Evolutionary conservation across 2,797 vertebrate genomes (phyloP), one percentile per base, ranked within the genome.

Genomic region (Danio choprae): DNA sequence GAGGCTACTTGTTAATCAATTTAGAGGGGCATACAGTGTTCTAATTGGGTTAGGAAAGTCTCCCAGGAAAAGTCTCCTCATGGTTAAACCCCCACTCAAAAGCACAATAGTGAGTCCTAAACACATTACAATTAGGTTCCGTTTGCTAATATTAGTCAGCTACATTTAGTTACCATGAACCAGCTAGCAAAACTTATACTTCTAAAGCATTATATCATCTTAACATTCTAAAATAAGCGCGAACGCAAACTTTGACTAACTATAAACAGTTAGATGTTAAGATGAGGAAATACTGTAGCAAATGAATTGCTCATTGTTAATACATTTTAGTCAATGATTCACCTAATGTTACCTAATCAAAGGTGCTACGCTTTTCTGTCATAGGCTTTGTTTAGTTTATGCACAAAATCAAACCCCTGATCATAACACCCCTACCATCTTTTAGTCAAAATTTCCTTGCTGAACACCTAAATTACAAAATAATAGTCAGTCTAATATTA

Each of bases 31-130:
- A 40, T 74, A 36, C 5, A 60, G n/a, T 50, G 22, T n/a, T 8
- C n/a, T 75, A 41, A 64, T 64, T 75, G 48, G 59, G 12, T 64
- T 67, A 13, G 50, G 50, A 56, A 55, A 77, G 48, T 60, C 59
- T 59, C 11, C 18, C 36, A 16, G n/a, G 12, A 73, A 38, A 20
- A 46, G 1, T 29, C 29, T 46, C 44, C 4, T 9, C 22, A 74
- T 10, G 18, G 13, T 59, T 58, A 72, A 46, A 36, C 44, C 59
- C 73, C 36, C 44, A 44, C 22, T 74, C 58, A 59, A 56, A 48
- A 40, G 44, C 56, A 74, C 43, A 44, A 58, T 44, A 29, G 29
- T 29, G 3, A 29, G 29, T 29, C 29, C 29, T 29, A 29, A 29
- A 29, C 29, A 29, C 29, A 29, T 29, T 1, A 29, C 1, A 29